Base-by-base conservation (phyloP, 1,140 invertebrate genomes). In the Eumaeus atala region DNA sequence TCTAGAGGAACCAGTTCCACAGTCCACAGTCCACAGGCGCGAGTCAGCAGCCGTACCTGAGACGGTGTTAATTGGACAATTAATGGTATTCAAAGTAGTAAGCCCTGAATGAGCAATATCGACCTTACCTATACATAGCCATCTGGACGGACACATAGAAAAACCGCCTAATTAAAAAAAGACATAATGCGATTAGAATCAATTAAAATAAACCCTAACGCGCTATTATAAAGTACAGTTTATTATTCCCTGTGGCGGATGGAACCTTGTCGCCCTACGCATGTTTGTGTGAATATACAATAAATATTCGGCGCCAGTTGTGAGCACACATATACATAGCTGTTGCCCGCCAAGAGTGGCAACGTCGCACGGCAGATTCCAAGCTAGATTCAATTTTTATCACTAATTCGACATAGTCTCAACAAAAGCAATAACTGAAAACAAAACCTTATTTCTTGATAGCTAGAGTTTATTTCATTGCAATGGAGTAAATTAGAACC, bases 301-400 rank as follows among this genome's bases (percentile, higher is more conserved):
- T 84, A 86, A 86, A 86, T 86, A 86, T 86, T 84, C 79, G 80
- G 80, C 77, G 80, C 81, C 81, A 84, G 83, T 83, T 83, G 82
- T 81, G 73, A 74, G 80, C 81, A 84, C 80, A 84, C 81, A 80
- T 86, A 86, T 84, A 86, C 79, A 83, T 84, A 83, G 73, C 65
- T 67, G 75, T 67, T 55, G 74, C 67, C 54, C 63, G 72, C 68
- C 59, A 72, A 74, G 75, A 75, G 67, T 77, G 83, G 77, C 83
- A 87, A 87, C 83, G 68, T 75, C 77, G 81, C 83, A 47, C 69
- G 64, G 59, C 78, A 67, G 74, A 81, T 80, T 77, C 80, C 80
- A 71, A 76, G 72, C 71, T 83, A 66, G 70, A 64, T 72, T 78
- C 65, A 78, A 72, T 79, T 74, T 70, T 55, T 49, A 42, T 44